Conservation (phyloP, 2,888 invertebrate genomes). For the Cryptophagus acutangulus region DNA sequence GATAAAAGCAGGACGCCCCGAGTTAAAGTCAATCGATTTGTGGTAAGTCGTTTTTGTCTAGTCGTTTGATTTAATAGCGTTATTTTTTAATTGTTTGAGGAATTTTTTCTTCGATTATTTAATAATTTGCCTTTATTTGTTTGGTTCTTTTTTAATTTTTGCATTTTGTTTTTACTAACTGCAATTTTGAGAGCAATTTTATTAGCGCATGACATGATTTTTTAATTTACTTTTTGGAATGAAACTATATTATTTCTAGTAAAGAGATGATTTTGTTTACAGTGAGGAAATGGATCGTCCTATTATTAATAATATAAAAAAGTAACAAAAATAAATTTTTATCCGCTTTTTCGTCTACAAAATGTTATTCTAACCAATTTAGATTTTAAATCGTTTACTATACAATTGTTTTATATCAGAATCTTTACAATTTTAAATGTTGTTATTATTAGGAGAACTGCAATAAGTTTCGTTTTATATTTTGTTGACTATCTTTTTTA, state of each 20-base stretch:
- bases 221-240: neutral
- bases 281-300: conserved; percentile 28
- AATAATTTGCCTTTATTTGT: conserved; percentile 16
- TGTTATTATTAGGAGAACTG: too few relatives aligned
- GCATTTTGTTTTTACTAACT: conserved; percentile 10
- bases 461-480: too few relatives aligned
- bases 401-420: conserved; percentile 6
- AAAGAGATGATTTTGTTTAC: conserved; percentile 18
- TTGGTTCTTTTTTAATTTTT: conserved; percentile 25
- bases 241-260: conserved; percentile 7
- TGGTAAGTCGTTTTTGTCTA: conserved; percentile 83
- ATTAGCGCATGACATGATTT: neutral
- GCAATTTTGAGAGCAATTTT: conserved; percentile 1
- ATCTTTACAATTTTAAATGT: conserved; percentile 6
- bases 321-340: conserved; percentile 7
- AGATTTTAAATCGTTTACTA: conserved; percentile 3
- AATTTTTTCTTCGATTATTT: conserved; percentile 15
- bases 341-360: conserved; percentile 6
- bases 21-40: conserved; percentile 84
- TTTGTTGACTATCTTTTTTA: too few relatives aligned
- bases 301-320: conserved; percentile 5
- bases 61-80: conserved; percentile 8
- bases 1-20: conserved; percentile 53
- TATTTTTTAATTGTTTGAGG: conserved; percentile 7
- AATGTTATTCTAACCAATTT: conserved; percentile 4